Evolutionary conservation across 1,140 invertebrate genomes (phyloP).

Genomic region (Rhyacophila brunnea): DNA sequence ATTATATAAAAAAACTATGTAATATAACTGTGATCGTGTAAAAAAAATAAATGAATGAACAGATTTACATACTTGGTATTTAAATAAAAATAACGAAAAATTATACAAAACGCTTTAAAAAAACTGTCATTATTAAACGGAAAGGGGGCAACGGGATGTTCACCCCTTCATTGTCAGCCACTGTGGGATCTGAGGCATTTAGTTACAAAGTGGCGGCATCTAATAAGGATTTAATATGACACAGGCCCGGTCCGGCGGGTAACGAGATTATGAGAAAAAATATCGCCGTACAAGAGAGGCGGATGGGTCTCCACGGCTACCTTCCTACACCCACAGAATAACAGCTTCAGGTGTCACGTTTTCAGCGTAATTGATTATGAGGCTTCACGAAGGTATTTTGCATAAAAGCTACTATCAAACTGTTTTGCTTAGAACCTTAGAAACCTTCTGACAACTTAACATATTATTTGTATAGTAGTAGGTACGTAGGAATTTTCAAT

Average conservation of each 20-base stretch:
- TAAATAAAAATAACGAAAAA: no score
- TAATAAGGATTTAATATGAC: slow-evolving; percentile 36
- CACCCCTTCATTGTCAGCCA: background rate
- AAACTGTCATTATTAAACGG: no score
- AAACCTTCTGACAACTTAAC: no score
- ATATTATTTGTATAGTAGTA: no score
- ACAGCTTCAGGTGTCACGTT: slow-evolving; percentile 34
- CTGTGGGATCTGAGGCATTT: slow-evolving; percentile 6
- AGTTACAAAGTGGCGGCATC: slow-evolving; percentile 27
- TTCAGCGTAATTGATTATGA: slow-evolving; percentile 34
- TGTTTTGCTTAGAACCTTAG: no score
- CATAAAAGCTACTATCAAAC: slow-evolving; percentile 4
- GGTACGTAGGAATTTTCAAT: no score
- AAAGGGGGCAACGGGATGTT: no score
- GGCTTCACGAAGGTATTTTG: slow-evolving; percentile 23
- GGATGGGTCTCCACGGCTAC: background rate
- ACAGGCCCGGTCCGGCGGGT: slow-evolving; percentile 15
- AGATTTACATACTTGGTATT: no score
- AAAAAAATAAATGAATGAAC: no score
- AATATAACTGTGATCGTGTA: no score
- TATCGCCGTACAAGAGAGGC: slow-evolving; percentile 11
- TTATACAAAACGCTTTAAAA: no score
- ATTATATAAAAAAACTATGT: no score
- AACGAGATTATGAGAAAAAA: slow-evolving; percentile 31
- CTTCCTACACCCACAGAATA: slow-evolving; percentile 1